Base-by-base conservation (phyloP, 2,888 invertebrate species). In the Buathra laborator region DNA sequence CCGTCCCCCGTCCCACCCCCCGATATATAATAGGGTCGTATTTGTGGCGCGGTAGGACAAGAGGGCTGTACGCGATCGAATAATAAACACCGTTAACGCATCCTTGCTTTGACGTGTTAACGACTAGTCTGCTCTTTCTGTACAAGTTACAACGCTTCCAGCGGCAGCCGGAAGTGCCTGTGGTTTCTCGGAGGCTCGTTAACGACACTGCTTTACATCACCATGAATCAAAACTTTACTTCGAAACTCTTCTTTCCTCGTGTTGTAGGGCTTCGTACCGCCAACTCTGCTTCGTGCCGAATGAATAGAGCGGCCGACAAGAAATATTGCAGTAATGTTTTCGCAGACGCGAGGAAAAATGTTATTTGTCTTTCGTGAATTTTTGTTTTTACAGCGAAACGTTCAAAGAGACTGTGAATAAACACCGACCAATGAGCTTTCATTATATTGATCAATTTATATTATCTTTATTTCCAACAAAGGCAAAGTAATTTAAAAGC, bases 71-170 rank as follows among this genome's bases (percentile, higher is more conserved):
- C 51, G 68, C 75, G 68, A 70, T 64, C 75, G 70, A 76, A 81
- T 53, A 76, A 64, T 29, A 70, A 81, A 75, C 44, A 48, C 44
- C 62, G 48, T 68, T 67, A 81, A 75, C 67, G 74, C 74, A 66
- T 67, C 62, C 62, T 70, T 81, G 81, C 76, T 76, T 76, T 70
- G 70, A 76, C 81, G 62, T 70, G 51, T 76, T 76, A 76, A 76
- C 75, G 81, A 76, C 51, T 43, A 62, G 68, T 68, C 51, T 59
- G 51, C 68, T 51, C 68, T 70, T 70, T 75, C 56, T 24, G 51
- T 56, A 74, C 32, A 14, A 74, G 37, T 67, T 75, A 56, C 53
- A 75, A 6, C 59, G 59, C 19, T 44, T 16, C 6, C 19, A 66
- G 51, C 56, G 48, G 32, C 46, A 59, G 59, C 67, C 44, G 53